Evolutionary conservation across 2,797 vertebrate species (phyloP).

Genomic region (Neomorphus geoffroyi): DNA sequence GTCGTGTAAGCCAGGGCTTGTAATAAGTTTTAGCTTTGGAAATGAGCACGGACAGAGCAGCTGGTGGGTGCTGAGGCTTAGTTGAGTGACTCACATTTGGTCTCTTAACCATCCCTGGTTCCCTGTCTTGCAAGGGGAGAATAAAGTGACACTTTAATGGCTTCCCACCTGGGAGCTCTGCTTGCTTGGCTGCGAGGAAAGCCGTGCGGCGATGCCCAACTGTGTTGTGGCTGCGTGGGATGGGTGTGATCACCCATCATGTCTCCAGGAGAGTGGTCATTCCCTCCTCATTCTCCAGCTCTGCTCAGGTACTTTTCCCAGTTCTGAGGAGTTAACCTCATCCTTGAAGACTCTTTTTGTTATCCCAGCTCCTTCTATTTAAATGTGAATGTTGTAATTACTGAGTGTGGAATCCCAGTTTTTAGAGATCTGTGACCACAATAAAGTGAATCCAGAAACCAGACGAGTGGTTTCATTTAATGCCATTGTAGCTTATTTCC

Average conservation of each 20-base stretch:
- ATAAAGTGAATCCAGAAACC: conserved; percentile 71
- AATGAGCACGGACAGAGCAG: background rate
- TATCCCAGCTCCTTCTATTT: background rate
- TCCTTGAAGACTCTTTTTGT: background rate
- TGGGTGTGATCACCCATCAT: background rate
- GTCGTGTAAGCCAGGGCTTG: background rate
- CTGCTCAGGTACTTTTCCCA: background rate
- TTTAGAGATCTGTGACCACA: conserved; percentile 71
- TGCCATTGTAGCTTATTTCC: conserved; percentile 69
- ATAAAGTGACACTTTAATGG: background rate
- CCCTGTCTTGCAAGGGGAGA: background rate
- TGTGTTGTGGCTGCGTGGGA: accelerated
- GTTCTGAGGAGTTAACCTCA: background rate
- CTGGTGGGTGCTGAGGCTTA: background rate
- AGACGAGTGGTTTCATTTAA: conserved; percentile 73
- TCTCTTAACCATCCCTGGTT: background rate
- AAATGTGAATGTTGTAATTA: conserved; percentile 64
- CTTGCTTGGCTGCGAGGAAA: background rate
- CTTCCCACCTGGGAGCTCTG: background rate
- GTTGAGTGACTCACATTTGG: background rate
- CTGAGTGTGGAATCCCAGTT: conserved; percentile 55
- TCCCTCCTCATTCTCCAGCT: background rate
- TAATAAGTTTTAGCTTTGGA: background rate
- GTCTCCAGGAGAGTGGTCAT: accelerated
- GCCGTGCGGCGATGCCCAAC: accelerated